A percentile compares a stretch with the other conserved stretches of the same genome.
These are phyloP conservation scores for Margaritifera margaritifera DNA, from an alignment of 2,888 invertebrate species.

Conservation along the genomic window DNA sequence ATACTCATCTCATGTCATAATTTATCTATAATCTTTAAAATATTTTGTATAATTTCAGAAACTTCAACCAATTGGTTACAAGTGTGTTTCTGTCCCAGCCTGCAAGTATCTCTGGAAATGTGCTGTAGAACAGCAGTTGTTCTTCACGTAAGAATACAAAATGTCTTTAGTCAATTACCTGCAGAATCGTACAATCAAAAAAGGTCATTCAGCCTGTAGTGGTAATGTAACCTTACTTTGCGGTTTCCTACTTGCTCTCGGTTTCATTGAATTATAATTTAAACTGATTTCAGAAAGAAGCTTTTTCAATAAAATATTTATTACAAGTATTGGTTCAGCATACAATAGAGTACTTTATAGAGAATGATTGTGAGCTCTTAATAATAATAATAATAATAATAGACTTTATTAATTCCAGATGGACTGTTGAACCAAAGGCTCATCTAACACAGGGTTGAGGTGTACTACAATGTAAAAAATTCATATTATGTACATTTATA, in stretches of 20 bases:
- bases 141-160: slow-evolving; percentile 87
- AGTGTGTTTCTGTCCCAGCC: slow-evolving; percentile 91
- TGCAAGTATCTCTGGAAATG: slow-evolving; percentile 98
- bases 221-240: too few species aligned
- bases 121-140: slow-evolving; percentile 97
- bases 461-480: too few species aligned
- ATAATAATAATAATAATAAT: too few species aligned
- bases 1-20: too few species aligned
- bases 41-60: slow-evolving; percentile 55
- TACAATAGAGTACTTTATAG: neutral
- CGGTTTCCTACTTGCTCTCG: too few species aligned
- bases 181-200: neutral
- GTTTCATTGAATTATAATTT: neutral
- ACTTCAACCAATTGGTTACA: slow-evolving; percentile 84
- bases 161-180: neutral
- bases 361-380: neutral
- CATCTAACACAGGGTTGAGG: too few species aligned
- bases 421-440: too few species aligned
- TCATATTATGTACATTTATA: too few species aligned
- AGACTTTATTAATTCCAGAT: too few species aligned
- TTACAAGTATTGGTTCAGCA: neutral
- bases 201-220: neutral
- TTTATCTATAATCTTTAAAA: neutral
- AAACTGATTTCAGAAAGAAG: neutral
- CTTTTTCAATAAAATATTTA: neutral